Evolutionary conservation across 1,140 invertebrate species (phyloP), one percentile per base, ranked within the genome.

Genomic region (Glomeris maerens): DNA sequence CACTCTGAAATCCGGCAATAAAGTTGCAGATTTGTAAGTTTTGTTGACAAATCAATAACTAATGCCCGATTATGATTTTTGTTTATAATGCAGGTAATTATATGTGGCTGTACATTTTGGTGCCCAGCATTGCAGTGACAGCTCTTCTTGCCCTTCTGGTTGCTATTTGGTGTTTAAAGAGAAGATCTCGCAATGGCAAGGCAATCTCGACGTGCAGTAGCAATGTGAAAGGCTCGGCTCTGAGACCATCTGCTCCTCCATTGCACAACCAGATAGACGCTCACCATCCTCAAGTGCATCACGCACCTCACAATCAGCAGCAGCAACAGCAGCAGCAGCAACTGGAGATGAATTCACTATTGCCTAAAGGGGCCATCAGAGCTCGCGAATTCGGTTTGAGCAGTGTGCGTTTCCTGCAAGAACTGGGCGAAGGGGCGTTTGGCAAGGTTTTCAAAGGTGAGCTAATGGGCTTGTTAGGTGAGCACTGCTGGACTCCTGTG

Each of bases 391-490:
- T 71, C 58, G 68, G 81, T 75, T 58, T 90, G 78, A 69, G 76
- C 41, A 83, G 85, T 62, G 82, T 96, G 0, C 74, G 82, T 51
- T 94, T 96, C 61, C 71, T 93, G 28, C 87, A 96, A 66, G 92
- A 96, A 66, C 69, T 98, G 1, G 92, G 92, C 28, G 91, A 97
- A 73, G 92, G 92, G 23, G 88, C 90, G 42, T 98, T 95, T 71
- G 93, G 92, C 73, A 88, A 93, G 74, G 87, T 91, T 0, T 94
- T 88, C 61, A 91, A 92, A 71, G 93, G 91, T 1, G 87, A 95
- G 67, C 68, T 95, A n/a, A 76, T 81, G 66, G 68, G 69, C 28
- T 59, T 62, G 17, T 65, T 50, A 31, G 57, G 55, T 13, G 54
- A 54, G 56, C 64, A 64, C 40, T 64, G 56, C 17, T 61, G 74